A percentile compares a stretch with the other conserved stretches of the same genome.
Evolutionary conservation across 2,888 invertebrate species (phyloP).

Genomic region (Dryomyza anilis): DNA sequence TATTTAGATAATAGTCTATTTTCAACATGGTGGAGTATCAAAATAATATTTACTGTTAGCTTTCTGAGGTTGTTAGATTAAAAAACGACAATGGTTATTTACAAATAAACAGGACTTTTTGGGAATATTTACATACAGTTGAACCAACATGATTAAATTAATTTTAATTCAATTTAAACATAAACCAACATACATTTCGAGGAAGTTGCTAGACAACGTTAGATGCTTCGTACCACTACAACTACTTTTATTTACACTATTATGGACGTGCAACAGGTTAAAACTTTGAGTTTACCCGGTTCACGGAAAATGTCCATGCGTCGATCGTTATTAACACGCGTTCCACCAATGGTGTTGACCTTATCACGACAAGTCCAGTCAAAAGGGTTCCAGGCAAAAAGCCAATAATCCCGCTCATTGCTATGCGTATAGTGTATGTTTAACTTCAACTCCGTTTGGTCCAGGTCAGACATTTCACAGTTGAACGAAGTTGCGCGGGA

Average conservation of each 20-base stretch:
- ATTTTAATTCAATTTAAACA: not conserved
- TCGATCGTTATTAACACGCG: slow-evolving; percentile 60
- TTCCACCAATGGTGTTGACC: slow-evolving; percentile 60
- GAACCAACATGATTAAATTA: not conserved
- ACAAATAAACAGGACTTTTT: not conserved
- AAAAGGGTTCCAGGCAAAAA: slow-evolving; percentile 80
- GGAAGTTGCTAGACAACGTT: slow-evolving; percentile 35
- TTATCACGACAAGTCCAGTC: slow-evolving; percentile 71
- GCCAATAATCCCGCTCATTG: slow-evolving; percentile 70
- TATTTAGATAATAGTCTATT: not conserved
- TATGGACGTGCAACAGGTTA: slow-evolving; percentile 59
- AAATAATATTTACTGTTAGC: not conserved
- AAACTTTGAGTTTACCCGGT: slow-evolving; percentile 60
- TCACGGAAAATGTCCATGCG: slow-evolving; percentile 62
- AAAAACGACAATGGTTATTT: slow-evolving; percentile 9
- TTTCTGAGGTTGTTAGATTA: slow-evolving; percentile 1
- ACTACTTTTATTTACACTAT: slow-evolving; percentile 54
- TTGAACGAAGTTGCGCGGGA: slow-evolving; percentile 63
- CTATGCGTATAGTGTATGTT: slow-evolving; percentile 73
- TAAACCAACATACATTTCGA: not conserved
- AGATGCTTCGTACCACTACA: slow-evolving; percentile 21
- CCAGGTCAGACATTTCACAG: slow-evolving; percentile 79
- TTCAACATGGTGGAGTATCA: not conserved
- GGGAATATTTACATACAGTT: not conserved
- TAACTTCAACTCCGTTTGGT: slow-evolving; percentile 74